Evolutionary conservation across 2,113 vertebrate species (phyloP).

Genomic region (Stictonetta naevosa): DNA sequence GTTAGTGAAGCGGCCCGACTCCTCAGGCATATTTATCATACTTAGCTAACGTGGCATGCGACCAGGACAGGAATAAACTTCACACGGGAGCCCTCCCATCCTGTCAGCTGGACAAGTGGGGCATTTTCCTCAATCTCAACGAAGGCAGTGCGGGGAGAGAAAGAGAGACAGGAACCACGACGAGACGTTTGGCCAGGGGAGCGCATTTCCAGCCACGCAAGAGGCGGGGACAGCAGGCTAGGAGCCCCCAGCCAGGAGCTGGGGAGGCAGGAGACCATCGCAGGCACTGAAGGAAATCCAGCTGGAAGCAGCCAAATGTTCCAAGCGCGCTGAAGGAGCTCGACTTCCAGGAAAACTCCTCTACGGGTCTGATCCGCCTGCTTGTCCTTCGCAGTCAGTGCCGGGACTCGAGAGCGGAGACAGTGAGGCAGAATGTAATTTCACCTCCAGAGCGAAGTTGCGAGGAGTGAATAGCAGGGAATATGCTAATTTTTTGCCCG

Average conservation of each 20-base stretch:
- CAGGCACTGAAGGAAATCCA: slow-evolving; percentile 15
- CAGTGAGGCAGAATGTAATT: background rate
- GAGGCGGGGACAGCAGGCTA: background rate
- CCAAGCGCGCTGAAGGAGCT: slow-evolving; percentile 1
- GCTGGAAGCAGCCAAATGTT: background rate
- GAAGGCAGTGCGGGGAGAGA: background rate
- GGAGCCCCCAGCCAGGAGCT: background rate
- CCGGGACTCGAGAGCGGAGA: background rate
- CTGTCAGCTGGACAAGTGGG: background rate
- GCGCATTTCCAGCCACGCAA: slow-evolving; percentile 2
- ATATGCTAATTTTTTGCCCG: background rate
- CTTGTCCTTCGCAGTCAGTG: background rate
- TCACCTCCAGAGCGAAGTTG: background rate
- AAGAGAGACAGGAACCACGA: background rate
- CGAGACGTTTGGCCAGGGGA: background rate
- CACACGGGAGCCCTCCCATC: slow-evolving; percentile 15
- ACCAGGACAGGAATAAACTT: slow-evolving; percentile 62
- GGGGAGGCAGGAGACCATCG: background rate
- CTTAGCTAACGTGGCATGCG: slow-evolving; percentile 26
- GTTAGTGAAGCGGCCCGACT: slow-evolving; percentile 52
- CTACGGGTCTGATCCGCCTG: background rate
- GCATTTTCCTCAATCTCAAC: background rate
- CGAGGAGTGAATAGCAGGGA: background rate
- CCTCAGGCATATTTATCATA: slow-evolving; percentile 28
- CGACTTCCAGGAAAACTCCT: slow-evolving; percentile 4